These are phyloP conservation scores for Orthosia cruda DNA, from an alignment of 2,888 invertebrate genomes.

Conservation along the genomic window DNA sequence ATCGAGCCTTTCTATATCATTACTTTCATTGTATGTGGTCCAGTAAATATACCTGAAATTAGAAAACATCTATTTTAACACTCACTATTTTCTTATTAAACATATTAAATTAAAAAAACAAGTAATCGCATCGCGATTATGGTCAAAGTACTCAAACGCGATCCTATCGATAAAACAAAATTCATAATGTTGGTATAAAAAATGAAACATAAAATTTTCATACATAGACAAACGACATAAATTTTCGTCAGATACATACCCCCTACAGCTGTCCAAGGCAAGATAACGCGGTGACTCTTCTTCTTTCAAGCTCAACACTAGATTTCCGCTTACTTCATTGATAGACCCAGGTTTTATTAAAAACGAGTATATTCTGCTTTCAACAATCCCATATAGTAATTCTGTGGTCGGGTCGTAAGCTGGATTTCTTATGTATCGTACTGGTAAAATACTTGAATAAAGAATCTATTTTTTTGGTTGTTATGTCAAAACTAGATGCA, in stretches of 20 bases:
- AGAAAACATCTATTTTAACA: not conserved
- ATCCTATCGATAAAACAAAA: too few species aligned
- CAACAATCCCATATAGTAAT: not conserved
- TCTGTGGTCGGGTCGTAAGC: not conserved
- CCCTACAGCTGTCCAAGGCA: not conserved
- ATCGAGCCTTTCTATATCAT: not conserved
- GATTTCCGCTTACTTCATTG: not conserved
- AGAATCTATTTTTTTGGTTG: too few species aligned
- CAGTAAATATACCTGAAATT: not conserved
- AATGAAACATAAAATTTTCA: too few species aligned
- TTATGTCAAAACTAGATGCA: too few species aligned
- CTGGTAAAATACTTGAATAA: too few species aligned
- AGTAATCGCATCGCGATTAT: too few species aligned
- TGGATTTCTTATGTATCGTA: too few species aligned
- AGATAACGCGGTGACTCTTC: not conserved
- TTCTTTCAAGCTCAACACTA: not conserved
- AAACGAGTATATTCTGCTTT: not conserved
- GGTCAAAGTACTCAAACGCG: too few species aligned
- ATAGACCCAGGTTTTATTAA: not conserved
- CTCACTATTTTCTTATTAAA: too few species aligned
- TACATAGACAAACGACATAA: too few species aligned
- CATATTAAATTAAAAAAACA: too few species aligned
- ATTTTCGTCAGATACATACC: not conserved
- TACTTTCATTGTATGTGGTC: not conserved
- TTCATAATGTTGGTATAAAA: too few species aligned